Evolutionary conservation across 2,113 vertebrate species (phyloP), one percentile per base, ranked within the genome.

Genomic region (Sprattus sprattus): DNA sequence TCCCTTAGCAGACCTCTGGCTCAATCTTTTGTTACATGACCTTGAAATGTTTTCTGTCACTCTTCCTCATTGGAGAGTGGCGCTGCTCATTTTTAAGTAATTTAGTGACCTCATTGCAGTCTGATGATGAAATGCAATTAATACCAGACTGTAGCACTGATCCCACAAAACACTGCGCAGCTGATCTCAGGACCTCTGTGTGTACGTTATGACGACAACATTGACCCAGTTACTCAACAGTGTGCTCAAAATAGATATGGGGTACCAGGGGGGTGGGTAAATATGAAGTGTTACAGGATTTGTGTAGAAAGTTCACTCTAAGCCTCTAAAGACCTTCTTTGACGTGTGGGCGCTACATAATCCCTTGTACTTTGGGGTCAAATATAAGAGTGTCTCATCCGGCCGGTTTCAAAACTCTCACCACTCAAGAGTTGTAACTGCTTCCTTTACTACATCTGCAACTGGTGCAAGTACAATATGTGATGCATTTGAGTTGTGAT

Each of bases 271-370:
- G 71, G 71, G 67, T 67, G 71, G 71, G 71, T 44, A 18, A 78
- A 71, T 71, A 71, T 71, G 64, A 0, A 3, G 71, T 39, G 71
- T 78, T 78, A 78, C 71, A 78, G 71, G 71, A 78, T 78, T 78
- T 78, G 71, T 15, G 10, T 32, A 15, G 71, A 78, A 78, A 78
- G 71, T 78, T 78, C 71, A 78, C 32, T 78, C 71, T 78, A 78
- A 78, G 71, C 71, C 71, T 4, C 71, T 39, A 78, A 78, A 78
- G 32, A 4, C 71, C 71, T 13, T 1, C 2, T 78, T 3, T 39
- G 71, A 39, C 28, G 64, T 71, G 64, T 78, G 25, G 32, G 28
- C 71, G 15, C 25, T 78, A 15, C 4, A 75, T 78, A 78, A 78
- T 78, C 71, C 15, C 71, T 39, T 78, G 71, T 32, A 15, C 39